Base-by-base conservation (phyloP, 2,888 invertebrate genomes). In the Cynaeus angustus region DNA sequence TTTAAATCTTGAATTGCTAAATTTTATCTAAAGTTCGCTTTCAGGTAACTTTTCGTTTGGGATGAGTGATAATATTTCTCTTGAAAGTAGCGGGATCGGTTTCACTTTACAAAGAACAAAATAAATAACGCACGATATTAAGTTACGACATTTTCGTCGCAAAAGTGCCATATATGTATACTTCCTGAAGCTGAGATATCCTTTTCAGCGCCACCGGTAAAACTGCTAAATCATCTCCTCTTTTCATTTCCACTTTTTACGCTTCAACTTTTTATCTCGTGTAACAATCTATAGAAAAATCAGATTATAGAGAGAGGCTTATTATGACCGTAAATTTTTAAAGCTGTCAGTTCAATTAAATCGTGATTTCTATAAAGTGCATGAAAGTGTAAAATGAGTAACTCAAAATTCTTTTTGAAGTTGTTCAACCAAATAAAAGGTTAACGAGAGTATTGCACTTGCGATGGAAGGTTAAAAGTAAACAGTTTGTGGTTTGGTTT, bases 141-240 rank as follows among this genome's bases (percentile, higher is more conserved):
- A 55, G 55, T 55, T 55, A 55, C 55, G 37, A 16, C 55, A 55
- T 55, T 55, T 55, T 55, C 55, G 16, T 38, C 37, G 37, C 55
- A 37, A 55, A 55, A 55, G 55, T 55, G 55, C 37, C 55, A 55
- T 55, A 38, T 55, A 55, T 55, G 55, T 55, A 55, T 55, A 38
- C 55, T 55, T 55, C 55, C 55, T 55, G 9, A 16, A 55, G 38
- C 37, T 14, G 37, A 55, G 55, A 55, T 55, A 37, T 55, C 38
- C 55, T 38, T 38, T 53, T 38, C 38, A 55, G 12, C 33, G 10
- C 55, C 55, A 55, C 55, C 55, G 38, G 55, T 55, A 55, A 55
- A 37, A 33, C 12, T n/a, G 12, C 55, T 55, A 55, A 55, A 55
- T 55, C 55, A 55, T 55, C 55, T 28, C 16, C 1, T 37, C 37